These are phyloP conservation scores for Brachypteracias leptosomus DNA, from an alignment of 2,113 vertebrate species.

Conservation along the genomic window DNA sequence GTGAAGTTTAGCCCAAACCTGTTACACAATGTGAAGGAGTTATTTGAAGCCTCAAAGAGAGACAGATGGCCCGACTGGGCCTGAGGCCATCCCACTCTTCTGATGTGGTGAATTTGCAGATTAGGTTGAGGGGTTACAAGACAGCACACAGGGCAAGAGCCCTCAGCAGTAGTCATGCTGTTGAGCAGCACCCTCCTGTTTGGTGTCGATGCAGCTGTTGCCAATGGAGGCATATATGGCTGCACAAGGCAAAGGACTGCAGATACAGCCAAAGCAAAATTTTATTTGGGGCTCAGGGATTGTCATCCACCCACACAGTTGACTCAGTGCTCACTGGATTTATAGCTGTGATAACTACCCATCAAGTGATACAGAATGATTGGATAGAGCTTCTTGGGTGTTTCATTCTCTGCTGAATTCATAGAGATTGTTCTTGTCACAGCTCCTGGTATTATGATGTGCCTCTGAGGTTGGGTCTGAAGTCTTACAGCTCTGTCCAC, in stretches of 20 bases:
- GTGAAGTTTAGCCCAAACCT: background rate
- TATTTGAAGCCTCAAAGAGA: background rate
- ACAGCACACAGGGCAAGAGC: background rate
- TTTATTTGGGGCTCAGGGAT: background rate
- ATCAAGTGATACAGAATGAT: rapidly evolving
- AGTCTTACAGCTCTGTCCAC: background rate
- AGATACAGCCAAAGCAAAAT: background rate
- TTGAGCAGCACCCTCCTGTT: background rate
- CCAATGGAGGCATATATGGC: background rate
- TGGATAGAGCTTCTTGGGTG: rapidly evolving
- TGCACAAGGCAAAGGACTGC: background rate
- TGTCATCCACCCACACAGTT: background rate
- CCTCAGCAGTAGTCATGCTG: background rate
- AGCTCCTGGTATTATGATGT: background rate
- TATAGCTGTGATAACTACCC: background rate
- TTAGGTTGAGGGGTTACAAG: background rate
- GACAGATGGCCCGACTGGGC: background rate
- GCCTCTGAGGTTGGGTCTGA: background rate
- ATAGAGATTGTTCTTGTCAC: background rate
- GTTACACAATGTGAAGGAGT: background rate
- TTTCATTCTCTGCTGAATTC: background rate
- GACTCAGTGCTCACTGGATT: rapidly evolving
- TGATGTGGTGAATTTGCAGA: background rate
- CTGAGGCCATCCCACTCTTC: background rate
- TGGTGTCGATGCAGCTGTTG: background rate